Evolutionary conservation across 2,113 vertebrate genomes (phyloP), one percentile per base, ranked within the genome.

Genomic region (Oxyura jamaicensis): DNA sequence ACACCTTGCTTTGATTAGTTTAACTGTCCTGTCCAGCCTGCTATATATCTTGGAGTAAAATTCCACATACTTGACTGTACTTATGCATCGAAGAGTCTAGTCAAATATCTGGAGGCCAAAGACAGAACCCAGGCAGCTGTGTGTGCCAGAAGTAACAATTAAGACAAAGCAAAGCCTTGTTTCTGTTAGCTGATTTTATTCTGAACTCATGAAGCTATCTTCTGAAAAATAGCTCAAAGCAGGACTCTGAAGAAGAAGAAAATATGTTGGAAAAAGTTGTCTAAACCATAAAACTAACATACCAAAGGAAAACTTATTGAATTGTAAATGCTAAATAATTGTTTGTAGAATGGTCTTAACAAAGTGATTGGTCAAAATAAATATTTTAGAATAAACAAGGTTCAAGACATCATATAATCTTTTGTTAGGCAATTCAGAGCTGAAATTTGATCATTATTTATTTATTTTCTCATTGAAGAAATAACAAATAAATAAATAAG

Each of bases 111-210:
- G 13, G 46, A 31, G 20, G 36, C 52, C 52, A 46, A 4, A 31
- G 39, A 33, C 6, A 0, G 1, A 59, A 66, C 4, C 1, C 13
- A 41, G 29, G 15, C 4, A 44, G 7, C 10, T 18, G 42, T 11
- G 10, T 35, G 29, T 4, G 5, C 5, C 33, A 53, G 22, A 23
- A 7, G 10, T 10, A 33, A 50, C 9, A 3, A 66, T 35, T 33
- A 44, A 52, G 68, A 41, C 1, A 77, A 50, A 31, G 10, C 7
- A 62, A 78, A 83, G 5, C 3, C 9, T 66, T 69, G 5, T 52
- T 87, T 73, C 4, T 10, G 6, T 44, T 21, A 11, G 1, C 2
- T 35, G 8, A 75, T 69, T 78, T 78, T 10, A 39, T 48, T 62
- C 17, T 59, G 33, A 85, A 53, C 5, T 71, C 22, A 17, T 3